phyloP scores from a whole-genome alignment of 2,797 vertebrate genomes.

The Bucorvus abyssinicus region DNA sequence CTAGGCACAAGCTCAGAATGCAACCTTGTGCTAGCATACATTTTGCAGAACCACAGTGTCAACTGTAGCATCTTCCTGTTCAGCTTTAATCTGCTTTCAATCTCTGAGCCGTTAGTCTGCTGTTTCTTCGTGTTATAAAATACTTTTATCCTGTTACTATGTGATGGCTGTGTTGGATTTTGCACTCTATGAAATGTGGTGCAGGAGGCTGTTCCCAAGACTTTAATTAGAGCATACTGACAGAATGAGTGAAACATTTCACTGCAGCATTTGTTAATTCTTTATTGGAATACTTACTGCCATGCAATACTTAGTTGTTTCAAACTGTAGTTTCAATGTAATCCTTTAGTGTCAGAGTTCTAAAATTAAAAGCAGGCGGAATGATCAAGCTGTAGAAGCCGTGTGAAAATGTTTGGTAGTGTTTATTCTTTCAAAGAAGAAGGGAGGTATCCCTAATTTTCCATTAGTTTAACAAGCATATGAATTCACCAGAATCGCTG shows the following conservation, averaged over 20 bases:
- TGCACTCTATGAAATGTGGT: neutral
- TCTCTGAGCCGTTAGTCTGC: neutral
- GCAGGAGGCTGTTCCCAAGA: neutral
- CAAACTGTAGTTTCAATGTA: neutral
- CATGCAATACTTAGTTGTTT: neutral
- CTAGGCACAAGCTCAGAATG: accelerated
- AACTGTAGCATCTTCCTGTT: neutral
- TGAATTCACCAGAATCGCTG: neutral
- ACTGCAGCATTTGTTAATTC: neutral
- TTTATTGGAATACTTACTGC: neutral
- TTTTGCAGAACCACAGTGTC: neutral
- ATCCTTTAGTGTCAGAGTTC: neutral
- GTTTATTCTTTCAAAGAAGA: neutral
- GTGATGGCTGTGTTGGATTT: neutral
- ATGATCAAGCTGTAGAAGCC: neutral
- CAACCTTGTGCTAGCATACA: neutral
- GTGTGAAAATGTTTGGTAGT: neutral
- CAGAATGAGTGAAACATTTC: neutral
- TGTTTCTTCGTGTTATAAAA: neutral
- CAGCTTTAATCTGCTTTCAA: neutral
- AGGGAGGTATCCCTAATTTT: neutral
- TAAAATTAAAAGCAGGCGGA: neutral
- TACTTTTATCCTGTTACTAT: neutral
- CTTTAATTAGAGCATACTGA: neutral
- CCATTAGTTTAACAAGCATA: neutral